Conservation (phyloP, 2,797 vertebrate genomes). For the Pterois miles region DNA sequence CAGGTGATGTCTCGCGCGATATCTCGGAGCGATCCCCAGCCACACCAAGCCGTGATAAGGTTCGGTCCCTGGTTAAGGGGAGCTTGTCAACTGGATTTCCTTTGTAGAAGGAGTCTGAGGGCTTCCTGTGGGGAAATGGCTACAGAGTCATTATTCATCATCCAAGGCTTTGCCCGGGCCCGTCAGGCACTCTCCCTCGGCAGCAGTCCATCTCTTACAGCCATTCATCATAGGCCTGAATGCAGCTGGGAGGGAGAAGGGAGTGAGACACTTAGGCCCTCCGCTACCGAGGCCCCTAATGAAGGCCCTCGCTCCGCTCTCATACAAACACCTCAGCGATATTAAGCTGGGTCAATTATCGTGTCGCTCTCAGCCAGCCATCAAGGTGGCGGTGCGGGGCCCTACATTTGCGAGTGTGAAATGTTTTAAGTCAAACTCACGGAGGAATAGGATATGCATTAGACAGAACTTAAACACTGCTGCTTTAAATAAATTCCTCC, state of each 20-base stretch:
- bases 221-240: conserved; percentile 80
- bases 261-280: conserved; percentile 67
- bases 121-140: conserved; percentile 78
- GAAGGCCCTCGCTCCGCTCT: conserved; percentile 64
- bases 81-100: conserved; percentile 68
- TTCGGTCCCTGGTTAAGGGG: conserved; percentile 68
- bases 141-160: conserved; percentile 82
- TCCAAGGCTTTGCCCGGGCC: conserved; percentile 70
- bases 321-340: conserved; percentile 78
- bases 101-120: conserved; percentile 70
- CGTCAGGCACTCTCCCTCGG: conserved; percentile 77
- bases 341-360: conserved; percentile 83
- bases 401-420: conserved; percentile 54
- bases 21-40: conserved; percentile 48
- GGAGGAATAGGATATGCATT: conserved; percentile 43
- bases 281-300: conserved; percentile 64
- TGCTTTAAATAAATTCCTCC: conserved; percentile 40
- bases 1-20: conserved; percentile 57
- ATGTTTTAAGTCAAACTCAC: conserved; percentile 59
- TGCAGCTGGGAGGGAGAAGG: conserved; percentile 64
- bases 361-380: conserved; percentile 73
- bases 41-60: conserved; percentile 58
- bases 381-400: conserved; percentile 49
- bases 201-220: conserved; percentile 77
- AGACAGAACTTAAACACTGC: conserved; percentile 44